Percentiles rank a stretch among this genome's conserved stretches.
Evolutionary conservation across 2,888 invertebrate species (phyloP).

Genomic region (Hecatera dysodea): DNA sequence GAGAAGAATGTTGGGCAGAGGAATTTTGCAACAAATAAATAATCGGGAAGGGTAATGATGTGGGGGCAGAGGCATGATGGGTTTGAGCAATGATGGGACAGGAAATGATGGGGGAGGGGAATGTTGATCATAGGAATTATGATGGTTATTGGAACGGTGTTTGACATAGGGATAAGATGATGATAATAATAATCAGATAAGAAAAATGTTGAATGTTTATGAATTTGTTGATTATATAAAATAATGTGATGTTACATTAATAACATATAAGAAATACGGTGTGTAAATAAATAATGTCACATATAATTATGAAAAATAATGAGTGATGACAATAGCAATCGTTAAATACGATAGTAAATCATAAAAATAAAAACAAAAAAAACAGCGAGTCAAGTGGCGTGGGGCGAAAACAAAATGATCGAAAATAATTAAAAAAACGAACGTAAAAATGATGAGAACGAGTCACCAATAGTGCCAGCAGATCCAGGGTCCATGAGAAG

Average conservation of each 20-base stretch:
- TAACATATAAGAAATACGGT: slow-evolving; percentile 9
- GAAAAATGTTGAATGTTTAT: not conserved
- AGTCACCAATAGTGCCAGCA: slow-evolving; percentile 89
- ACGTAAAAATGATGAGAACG: slow-evolving; percentile 66
- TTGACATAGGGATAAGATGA: not conserved
- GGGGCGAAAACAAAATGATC: slow-evolving; percentile 69
- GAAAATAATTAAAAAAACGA: slow-evolving; percentile 69
- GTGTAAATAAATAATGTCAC: slow-evolving; percentile 14
- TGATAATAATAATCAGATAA: not conserved
- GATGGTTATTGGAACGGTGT: not conserved
- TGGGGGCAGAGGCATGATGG: not conserved
- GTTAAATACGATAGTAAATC: slow-evolving; percentile 24
- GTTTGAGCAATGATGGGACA: not conserved
- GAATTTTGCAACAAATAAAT: not conserved
- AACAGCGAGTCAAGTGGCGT: slow-evolving; percentile 83
- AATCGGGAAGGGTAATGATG: not conserved
- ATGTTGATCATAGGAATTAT: not conserved
- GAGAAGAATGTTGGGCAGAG: not conserved
- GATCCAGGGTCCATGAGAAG: slow-evolving; percentile 89
- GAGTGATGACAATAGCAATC: slow-evolving; percentile 19
- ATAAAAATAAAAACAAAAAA: slow-evolving; percentile 19
- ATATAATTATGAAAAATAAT: slow-evolving; percentile 3
- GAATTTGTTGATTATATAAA: slow-evolving; percentile 12
- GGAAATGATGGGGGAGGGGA: not conserved
- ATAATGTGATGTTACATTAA: slow-evolving; percentile 23